These are phyloP conservation scores for Brachypteracias leptosomus DNA, from an alignment of 2,113 vertebrate species.

Conservation along the genomic window DNA sequence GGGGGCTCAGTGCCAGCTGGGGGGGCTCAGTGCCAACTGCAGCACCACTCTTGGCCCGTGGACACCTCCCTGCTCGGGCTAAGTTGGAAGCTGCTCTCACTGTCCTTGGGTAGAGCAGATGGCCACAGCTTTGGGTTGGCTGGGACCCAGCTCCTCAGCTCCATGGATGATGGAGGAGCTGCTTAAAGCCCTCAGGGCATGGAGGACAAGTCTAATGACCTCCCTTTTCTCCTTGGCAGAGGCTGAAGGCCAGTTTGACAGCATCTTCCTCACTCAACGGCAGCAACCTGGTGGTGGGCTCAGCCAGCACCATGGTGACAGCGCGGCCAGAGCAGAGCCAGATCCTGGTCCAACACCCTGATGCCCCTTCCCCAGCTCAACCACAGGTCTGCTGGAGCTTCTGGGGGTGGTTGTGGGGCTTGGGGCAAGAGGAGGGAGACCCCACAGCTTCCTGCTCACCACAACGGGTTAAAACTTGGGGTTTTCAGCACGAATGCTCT, in stretches of 20 bases:
- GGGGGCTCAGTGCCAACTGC: neutral
- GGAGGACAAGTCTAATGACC: accelerated
- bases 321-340: constrained; percentile 92
- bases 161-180: neutral
- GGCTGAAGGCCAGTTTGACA: constrained; percentile 92
- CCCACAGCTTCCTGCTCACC: accelerated
- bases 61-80: neutral
- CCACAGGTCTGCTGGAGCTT: constrained; percentile 82
- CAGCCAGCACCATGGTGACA: constrained; percentile 89
- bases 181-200: accelerated
- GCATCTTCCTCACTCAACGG: constrained; percentile 83
- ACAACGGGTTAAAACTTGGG: neutral
- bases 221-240: constrained; percentile 65
- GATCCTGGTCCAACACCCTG: constrained; percentile 89
- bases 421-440: neutral
- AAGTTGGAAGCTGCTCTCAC: neutral
- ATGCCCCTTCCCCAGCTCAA: constrained; percentile 93
- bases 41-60: neutral
- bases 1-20: neutral
- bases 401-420: neutral
- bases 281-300: constrained; percentile 76
- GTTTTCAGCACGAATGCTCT: neutral
- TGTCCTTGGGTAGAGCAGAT: neutral
- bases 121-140: neutral
- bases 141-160: accelerated